Evolutionary conservation across 2,888 invertebrate genomes (phyloP), one percentile per base, ranked within the genome.

Genomic region (Exephanes ischioxanthus): DNA sequence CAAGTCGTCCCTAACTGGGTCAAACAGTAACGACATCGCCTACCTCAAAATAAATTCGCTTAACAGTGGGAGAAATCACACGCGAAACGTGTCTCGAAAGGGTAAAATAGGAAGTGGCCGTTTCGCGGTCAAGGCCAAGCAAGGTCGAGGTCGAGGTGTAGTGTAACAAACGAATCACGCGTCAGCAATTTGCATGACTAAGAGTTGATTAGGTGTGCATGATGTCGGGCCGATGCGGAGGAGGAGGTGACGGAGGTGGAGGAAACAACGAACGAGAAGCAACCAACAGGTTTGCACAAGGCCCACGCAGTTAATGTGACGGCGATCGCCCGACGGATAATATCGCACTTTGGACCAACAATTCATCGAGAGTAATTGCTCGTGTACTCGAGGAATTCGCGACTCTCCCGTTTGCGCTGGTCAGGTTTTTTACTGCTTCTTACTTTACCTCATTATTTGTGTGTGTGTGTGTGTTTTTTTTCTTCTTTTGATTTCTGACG

Each of bases 121-220:
- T 11, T 30, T 33, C 30, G 58, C 41, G 73, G 73, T 75, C 73
- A 66, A 81, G 81, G 70, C 33, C 61, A 61, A 76, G 37, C 61
- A 53, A 80, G 79, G 84, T 58, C n/a, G 55, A 14, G 37, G 22
- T 55, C 63, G 22, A 14, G 51, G 66, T 48, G 45, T 48, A 75
- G 75, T 67, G 72, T 67, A 33, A 48, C 76, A 82, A 82, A 82
- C 68, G 80, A 81, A 81, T 81, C 72, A 80, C 80, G 80, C 67
- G 72, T 73, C 67, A 55, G 72, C 80, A 80, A 80, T 80, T 73
- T 73, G 80, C 80, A 73, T 72, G 67, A 73, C 73, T 80, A 73
- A 53, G 41, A 68, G 67, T 67, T 80, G 80, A 80, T 80, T 73
- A 73, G 80, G 55, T 75, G 80, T 75, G 68, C 80, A 75, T 73